phyloP scores from a whole-genome alignment of 2,888 invertebrate species.

The Nomada fabriciana region DNA sequence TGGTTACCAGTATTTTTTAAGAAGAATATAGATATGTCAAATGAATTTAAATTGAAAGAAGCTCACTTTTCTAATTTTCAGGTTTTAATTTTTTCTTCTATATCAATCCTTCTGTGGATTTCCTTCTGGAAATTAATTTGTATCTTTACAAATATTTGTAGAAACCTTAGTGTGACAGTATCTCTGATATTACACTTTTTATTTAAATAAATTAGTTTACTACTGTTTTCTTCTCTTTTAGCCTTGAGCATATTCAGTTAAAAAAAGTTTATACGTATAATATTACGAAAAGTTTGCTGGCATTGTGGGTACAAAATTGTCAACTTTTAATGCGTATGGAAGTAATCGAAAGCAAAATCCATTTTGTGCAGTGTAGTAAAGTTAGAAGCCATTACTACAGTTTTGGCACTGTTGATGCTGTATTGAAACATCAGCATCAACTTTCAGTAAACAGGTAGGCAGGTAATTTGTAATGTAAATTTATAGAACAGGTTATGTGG shows the following conservation, averaged over 20 bases:
- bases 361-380: neutral
- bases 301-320: neutral
- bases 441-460: neutral
- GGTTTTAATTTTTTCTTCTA: too few species aligned
- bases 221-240: neutral
- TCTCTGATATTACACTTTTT: too few species aligned
- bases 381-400: neutral
- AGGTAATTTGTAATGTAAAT: neutral
- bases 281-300: neutral
- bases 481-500: neutral
- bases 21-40: too few species aligned
- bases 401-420: neutral
- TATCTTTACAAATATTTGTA: too few species aligned
- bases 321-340: neutral
- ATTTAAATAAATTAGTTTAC: neutral
- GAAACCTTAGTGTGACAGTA: too few species aligned
- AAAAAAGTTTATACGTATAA: neutral
- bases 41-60: too few species aligned
- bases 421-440: neutral
- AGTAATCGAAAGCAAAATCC: too few species aligned
- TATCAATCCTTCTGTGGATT: too few species aligned
- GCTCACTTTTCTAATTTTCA: too few species aligned
- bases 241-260: neutral
- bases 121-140: too few species aligned
- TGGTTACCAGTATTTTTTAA: too few species aligned